phyloP scores from a whole-genome alignment of 2,888 invertebrate genomes.

The Aporophyla nigra region DNA sequence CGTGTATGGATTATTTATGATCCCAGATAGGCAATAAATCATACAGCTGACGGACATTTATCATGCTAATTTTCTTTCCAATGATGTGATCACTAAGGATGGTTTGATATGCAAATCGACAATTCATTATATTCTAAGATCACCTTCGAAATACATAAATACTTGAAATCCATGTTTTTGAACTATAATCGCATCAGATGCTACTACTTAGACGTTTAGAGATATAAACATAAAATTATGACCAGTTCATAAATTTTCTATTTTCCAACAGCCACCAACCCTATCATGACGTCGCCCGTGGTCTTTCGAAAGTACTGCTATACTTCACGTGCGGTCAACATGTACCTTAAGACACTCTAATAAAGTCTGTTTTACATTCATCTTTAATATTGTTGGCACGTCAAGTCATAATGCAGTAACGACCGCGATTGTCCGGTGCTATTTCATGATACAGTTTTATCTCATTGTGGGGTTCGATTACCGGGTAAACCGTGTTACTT shows the following conservation, averaged over 20 bases:
- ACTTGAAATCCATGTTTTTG: not conserved
- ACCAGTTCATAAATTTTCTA: constrained; percentile 53
- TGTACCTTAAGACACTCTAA: constrained; percentile 55
- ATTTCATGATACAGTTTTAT: constrained; percentile 78
- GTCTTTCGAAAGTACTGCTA: constrained; percentile 81
- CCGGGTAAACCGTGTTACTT: constrained; percentile 65
- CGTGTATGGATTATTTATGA: constrained; percentile 55
- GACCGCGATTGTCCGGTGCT: constrained; percentile 77
- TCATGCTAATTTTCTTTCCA: constrained; percentile 53
- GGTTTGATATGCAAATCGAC: constrained; percentile 16
- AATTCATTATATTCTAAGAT: constrained; percentile 17
- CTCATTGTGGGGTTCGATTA: constrained; percentile 68
- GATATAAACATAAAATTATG: constrained; percentile 29
- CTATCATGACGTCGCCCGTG: constrained; percentile 67
- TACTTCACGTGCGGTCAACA: constrained; percentile 54
- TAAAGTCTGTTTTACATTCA: constrained; percentile 65
- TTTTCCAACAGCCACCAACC: constrained; percentile 58
- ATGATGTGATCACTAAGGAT: constrained; percentile 5
- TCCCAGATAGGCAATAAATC: constrained; percentile 25
- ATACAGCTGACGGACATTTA: constrained; percentile 13
- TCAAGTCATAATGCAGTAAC: constrained; percentile 76
- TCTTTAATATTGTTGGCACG: constrained; percentile 54
- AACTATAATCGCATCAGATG: constrained; percentile 16
- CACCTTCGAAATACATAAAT: constrained; percentile 1
- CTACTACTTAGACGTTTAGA: constrained; percentile 26